Conservation (phyloP, 2,888 invertebrate genomes). For the Dimorphilus gyrociliatus region DNA sequence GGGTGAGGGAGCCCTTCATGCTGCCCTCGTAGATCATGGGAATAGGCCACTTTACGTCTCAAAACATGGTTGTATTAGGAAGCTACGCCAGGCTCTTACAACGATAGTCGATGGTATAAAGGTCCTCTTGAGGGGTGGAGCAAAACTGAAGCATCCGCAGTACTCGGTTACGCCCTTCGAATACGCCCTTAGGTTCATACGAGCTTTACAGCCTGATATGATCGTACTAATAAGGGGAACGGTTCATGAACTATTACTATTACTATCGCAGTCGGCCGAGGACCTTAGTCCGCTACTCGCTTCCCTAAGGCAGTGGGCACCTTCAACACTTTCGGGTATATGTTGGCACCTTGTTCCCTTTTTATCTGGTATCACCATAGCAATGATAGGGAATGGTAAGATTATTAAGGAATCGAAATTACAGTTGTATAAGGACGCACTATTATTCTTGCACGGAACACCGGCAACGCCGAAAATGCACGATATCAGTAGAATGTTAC, state of each 20-base stretch:
- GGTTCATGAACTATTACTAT: constrained; percentile 10
- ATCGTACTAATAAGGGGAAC: constrained; percentile 13
- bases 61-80: constrained; percentile 11
- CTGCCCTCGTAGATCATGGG: constrained; percentile 9
- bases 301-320: no score
- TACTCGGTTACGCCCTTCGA: constrained; percentile 11
- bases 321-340: no score
- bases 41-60: constrained; percentile 11
- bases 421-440: no score
- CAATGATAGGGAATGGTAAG: no score
- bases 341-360: no score
- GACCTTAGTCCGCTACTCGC: no score
- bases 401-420: no score
- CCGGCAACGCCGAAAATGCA: no score
- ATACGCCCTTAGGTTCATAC: constrained; percentile 14
- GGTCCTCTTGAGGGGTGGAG: constrained; percentile 12
- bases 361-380: no score
- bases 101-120: constrained; percentile 12
- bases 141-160: constrained; percentile 9
- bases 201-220: constrained; percentile 14
- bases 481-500: no score
- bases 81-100: constrained; percentile 12
- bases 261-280: constrained; percentile 12
- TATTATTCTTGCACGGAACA: no score
- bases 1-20: constrained; percentile 55